These are phyloP conservation scores for Adineta ricciae DNA, from an alignment of 2,888 invertebrate genomes.

Conservation along the genomic window DNA sequence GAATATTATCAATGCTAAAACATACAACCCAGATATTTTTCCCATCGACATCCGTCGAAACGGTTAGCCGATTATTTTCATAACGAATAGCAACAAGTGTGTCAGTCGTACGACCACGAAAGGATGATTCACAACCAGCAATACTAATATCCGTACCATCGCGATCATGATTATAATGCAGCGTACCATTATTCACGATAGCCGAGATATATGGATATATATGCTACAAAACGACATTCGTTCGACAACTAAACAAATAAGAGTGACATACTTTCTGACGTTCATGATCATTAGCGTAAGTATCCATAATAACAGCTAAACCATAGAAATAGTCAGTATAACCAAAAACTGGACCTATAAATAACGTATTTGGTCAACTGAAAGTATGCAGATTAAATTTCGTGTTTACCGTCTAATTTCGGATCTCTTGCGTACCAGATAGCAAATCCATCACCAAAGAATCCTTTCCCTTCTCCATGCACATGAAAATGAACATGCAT, in stretches of 20 bases:
- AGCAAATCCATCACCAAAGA: slow-evolving; percentile 92
- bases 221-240: slow-evolving; percentile 59
- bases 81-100: slow-evolving; percentile 81
- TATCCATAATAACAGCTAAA: slow-evolving; percentile 82
- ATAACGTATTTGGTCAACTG: too few relatives aligned
- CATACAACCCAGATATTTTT: slow-evolving; percentile 54
- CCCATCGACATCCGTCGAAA: slow-evolving; percentile 36
- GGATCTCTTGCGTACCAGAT: slow-evolving; percentile 69
- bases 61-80: slow-evolving; percentile 74
- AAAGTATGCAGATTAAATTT: too few relatives aligned
- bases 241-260: slow-evolving; percentile 35
- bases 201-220: slow-evolving; percentile 95
- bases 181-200: slow-evolving; percentile 89
- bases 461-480: slow-evolving; percentile 79
- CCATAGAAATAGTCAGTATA: slow-evolving; percentile 80
- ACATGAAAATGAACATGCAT: slow-evolving; percentile 88
- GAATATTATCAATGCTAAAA: slow-evolving; percentile 73
- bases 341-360: slow-evolving; percentile 78
- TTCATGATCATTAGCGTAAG: slow-evolving; percentile 97
- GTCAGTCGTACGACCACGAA: slow-evolving; percentile 78
- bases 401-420: slow-evolving; percentile 30
- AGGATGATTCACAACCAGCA: slow-evolving; percentile 88
- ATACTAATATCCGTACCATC: slow-evolving; percentile 96
- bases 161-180: slow-evolving; percentile 90
- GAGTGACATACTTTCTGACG: slow-evolving; percentile 73